Base-by-base conservation (phyloP, 2,888 invertebrate genomes). In the Aproaerema taeniolella region DNA sequence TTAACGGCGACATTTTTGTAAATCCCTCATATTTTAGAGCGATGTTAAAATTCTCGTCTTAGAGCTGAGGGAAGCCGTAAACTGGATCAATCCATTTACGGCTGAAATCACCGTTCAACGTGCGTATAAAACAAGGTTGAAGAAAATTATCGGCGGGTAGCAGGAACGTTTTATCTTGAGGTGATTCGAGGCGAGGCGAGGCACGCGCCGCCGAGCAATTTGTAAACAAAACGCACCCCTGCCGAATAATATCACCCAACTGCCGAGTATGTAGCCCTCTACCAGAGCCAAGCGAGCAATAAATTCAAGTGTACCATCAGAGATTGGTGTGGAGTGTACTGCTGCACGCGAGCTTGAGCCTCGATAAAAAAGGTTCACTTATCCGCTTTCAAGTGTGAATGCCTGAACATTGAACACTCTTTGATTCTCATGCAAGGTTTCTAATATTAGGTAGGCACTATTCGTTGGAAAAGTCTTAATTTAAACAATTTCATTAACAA, bases 191-290 rank as follows among this genome's bases (percentile, higher is more conserved):
- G 48, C 55, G 57, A 61, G 62, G 59, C 54, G 57, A 58, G 66
- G 70, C 80, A 75, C 75, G 74, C 76, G 63, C 76, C 67, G 58
- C 58, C 62, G 59, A 68, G 66, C 78, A 79, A 83, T 83, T 85
- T 82, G 81, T 79, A 82, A 74, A 81, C 82, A 82, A 83, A 81
- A 76, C 79, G 72, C 67, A 77, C 69, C 75, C 72, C 65, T 56
- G 52, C 65, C 66, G 67, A 76, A 78, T 74, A 72, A 78, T 73
- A 77, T 70, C 61, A 63, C 61, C 58, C 64, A 52, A 45, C 45
- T 45, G 58, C 53, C 62, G 55, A 67, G 64, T 63, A 58, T 62
- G 58, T 52, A 62, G 66, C 68, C 65, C 67, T 75, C 69, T 65
- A 64, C 64, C 57, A 58, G 57, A 56, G 63, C 65, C 63, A n/a